Percentiles rank a stretch among this genome's conserved stretches.
Conservation (phyloP, 2,797 vertebrate species). For the Rhinoraja longicauda region DNA sequence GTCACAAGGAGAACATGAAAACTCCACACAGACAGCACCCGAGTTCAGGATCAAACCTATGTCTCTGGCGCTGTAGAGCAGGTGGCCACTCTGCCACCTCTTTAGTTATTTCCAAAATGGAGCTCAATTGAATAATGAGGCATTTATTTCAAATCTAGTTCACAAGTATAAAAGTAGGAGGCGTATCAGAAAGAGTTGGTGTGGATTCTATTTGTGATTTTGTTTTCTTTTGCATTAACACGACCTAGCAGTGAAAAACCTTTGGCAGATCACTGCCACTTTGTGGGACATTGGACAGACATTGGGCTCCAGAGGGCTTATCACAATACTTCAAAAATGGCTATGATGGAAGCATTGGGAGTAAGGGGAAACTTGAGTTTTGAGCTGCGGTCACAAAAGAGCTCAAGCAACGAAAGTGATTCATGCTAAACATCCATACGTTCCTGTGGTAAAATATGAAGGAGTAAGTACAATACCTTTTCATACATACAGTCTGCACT, state of each 20-base stretch:
- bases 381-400: not conserved
- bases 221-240: not conserved
- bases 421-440: not conserved
- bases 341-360: not conserved
- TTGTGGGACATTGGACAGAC: not conserved
- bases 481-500: too few species aligned
- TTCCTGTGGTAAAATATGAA: not conserved
- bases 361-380: not conserved
- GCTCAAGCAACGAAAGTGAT: not conserved
- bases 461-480: too few species aligned
- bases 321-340: not conserved
- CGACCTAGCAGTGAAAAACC: not conserved
- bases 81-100: too few species aligned
- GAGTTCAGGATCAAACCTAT: too few species aligned
- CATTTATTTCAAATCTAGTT: not conserved
- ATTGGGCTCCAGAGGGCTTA: not conserved
- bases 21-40: too few species aligned
- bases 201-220: too few species aligned
- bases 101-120: not conserved
- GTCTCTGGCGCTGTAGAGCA: too few species aligned
- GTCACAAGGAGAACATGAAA: too few species aligned
- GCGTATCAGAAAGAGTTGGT: not conserved
- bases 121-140: not conserved
- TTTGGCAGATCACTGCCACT: not conserved
- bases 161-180: not conserved